Conservation (phyloP, 2,888 invertebrate species). For the Agapostemon virescens region DNA sequence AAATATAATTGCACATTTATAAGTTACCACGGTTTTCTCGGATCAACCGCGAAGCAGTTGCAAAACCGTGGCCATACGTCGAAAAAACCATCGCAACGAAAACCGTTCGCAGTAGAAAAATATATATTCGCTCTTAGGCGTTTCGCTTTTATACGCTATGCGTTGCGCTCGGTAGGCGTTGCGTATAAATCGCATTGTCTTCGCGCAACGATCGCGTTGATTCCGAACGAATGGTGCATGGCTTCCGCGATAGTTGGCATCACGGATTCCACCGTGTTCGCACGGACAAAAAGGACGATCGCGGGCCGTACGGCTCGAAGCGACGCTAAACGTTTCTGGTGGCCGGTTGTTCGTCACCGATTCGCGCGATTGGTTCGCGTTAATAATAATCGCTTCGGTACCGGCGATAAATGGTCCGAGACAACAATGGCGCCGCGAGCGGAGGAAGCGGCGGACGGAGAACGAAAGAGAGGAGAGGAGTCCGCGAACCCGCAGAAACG, state of each 20-base stretch:
- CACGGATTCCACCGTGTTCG: background rate
- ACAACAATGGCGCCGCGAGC: conserved; percentile 15
- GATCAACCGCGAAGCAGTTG: too few relatives aligned
- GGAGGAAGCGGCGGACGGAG: background rate
- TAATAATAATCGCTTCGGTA: conserved; percentile 27
- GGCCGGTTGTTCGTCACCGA: background rate
- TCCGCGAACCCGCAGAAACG: background rate
- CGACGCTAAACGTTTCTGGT: background rate
- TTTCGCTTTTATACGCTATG: too few relatives aligned
- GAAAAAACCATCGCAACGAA: too few relatives aligned
- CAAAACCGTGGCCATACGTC: too few relatives aligned
- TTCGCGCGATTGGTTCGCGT: conserved; percentile 33
- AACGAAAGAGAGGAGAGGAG: background rate
- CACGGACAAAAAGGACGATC: background rate
- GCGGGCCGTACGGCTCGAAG: background rate
- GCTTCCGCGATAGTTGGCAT: background rate
- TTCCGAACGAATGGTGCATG: background rate
- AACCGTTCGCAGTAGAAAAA: too few relatives aligned
- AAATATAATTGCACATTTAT: too few relatives aligned
- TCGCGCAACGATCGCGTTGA: background rate
- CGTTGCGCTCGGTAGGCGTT: too few relatives aligned
- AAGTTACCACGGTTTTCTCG: too few relatives aligned
- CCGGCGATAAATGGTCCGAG: conserved; percentile 18
- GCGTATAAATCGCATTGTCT: too few relatives aligned
- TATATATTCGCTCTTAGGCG: too few relatives aligned